Evolutionary conservation across 1,140 invertebrate species (phyloP), one percentile per base, ranked within the genome.

Genomic region (Heliconius eleuchia): DNA sequence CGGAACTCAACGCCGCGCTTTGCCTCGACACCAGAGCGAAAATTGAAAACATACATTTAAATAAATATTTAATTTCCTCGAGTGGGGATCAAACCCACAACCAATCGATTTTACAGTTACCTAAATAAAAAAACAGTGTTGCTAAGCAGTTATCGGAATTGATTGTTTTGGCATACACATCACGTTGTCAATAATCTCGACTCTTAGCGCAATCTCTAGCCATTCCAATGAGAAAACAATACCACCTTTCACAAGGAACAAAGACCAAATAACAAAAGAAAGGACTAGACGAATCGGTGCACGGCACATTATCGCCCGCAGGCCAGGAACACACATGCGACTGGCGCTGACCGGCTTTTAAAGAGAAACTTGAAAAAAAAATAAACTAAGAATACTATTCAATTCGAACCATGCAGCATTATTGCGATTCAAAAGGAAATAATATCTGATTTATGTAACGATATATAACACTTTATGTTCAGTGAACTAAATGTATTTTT

Each of bases 251-350:
- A 89, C 77, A 77, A 83, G 81, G 86, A 92, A 94, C 89, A 93
- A 92, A 92, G 89, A 88, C 86, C 85, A 88, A 90, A 90, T 88
- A 92, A 91, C 88, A 92, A 92, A 93, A 92, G 89, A 91, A 92
- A 86, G 85, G 84, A 88, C 86, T 83, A 80, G 83, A 87, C 87
- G 89, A 92, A 90, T 90, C 87, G 87, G 87, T 88, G 85, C 86
- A 88, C 85, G 82, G 82, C 83, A 88, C 87, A 90, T 91, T 92
- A 92, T 89, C 87, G 88, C 84, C 80, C 82, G 72, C 78, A 55
- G 76, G 83, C 83, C 78, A 84, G 81, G 79, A 86, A 83, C 84
- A 87, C 86, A 88, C 84, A 89, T 85, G 85, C 82, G 82, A 84
- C 80, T 84, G 83, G 71, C 79, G 74, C 79, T 85, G 82, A 86